These are phyloP conservation scores for Diadema setosum DNA, from an alignment of 35 echinoderm and acorn worm genomes.

Conservation along the genomic window DNA sequence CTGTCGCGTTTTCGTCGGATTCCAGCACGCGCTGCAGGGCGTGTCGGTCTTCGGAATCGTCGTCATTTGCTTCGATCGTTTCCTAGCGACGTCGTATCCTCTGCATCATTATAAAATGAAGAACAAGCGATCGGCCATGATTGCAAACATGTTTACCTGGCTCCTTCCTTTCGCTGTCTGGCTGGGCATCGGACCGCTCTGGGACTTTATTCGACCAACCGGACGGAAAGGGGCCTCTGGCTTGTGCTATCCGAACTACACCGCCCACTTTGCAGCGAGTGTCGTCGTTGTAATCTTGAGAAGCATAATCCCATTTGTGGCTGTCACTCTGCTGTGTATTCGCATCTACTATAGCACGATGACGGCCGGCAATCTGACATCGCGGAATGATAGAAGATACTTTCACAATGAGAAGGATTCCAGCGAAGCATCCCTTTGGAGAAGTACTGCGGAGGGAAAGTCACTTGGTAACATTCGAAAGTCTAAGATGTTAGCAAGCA, in stretches of 20 bases:
- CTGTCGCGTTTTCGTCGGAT: neutral
- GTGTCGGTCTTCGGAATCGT: neutral
- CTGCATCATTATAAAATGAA: neutral
- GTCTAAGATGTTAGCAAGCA: no score
- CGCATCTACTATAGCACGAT: neutral
- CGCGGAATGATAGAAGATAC: neutral
- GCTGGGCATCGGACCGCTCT: neutral
- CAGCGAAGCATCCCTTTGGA: no score
- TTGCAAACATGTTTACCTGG: neutral
- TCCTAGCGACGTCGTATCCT: slow-evolving; percentile 1
- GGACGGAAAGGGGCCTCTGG: neutral
- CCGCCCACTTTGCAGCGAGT: neutral
- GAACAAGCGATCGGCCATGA: neutral
- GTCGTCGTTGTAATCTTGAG: neutral
- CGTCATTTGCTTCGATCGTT: slow-evolving; percentile 27
- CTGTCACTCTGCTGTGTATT: neutral
- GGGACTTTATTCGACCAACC: neutral
- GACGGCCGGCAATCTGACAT: no score
- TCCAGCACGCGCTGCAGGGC: neutral
- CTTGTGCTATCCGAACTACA: neutral
- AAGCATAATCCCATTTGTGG: neutral
- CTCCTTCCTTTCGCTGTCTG: neutral
- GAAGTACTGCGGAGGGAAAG: no score
- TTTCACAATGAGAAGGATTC: no score
- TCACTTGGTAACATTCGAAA: no score